phyloP scores from a whole-genome alignment of 2,113 vertebrate species.

The Prionailurus bengalensis region DNA sequence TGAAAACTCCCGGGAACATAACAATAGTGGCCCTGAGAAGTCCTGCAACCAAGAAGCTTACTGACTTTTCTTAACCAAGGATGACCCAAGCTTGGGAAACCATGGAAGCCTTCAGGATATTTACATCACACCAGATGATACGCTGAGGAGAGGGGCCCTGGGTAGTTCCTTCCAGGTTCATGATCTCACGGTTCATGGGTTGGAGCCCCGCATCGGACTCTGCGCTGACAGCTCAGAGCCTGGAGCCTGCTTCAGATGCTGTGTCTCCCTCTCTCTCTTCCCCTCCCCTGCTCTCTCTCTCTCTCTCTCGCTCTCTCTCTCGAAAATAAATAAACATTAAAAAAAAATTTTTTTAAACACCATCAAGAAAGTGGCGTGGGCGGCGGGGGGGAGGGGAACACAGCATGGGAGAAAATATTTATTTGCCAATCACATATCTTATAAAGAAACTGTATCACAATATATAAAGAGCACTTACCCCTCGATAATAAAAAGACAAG shows the following conservation, averaged over 20 bases:
- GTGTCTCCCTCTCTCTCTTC: too few species aligned
- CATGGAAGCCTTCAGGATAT: background rate
- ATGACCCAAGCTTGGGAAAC: background rate
- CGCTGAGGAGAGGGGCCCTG: too few species aligned
- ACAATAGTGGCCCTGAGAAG: background rate
- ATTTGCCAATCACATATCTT: background rate
- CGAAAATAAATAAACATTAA: too few species aligned
- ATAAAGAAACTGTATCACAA: background rate
- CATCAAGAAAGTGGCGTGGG: background rate
- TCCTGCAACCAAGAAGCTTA: background rate
- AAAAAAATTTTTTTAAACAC: background rate
- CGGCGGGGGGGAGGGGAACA: background rate
- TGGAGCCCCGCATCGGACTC: too few species aligned
- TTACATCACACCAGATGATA: background rate
- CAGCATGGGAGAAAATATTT: background rate
- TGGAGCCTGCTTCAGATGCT: too few species aligned
- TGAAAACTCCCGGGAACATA: background rate
- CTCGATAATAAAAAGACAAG: conserved; percentile 33
- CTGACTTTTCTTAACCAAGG: background rate
- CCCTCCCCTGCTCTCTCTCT: too few species aligned
- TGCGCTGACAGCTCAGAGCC: too few species aligned
- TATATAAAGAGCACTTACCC: background rate
- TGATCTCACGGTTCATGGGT: too few species aligned
- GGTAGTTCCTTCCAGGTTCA: background rate
- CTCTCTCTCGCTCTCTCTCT: too few species aligned